Evolutionary conservation across 2,797 vertebrate genomes (phyloP).

Genomic region (Fistularia tabacaria): DNA sequence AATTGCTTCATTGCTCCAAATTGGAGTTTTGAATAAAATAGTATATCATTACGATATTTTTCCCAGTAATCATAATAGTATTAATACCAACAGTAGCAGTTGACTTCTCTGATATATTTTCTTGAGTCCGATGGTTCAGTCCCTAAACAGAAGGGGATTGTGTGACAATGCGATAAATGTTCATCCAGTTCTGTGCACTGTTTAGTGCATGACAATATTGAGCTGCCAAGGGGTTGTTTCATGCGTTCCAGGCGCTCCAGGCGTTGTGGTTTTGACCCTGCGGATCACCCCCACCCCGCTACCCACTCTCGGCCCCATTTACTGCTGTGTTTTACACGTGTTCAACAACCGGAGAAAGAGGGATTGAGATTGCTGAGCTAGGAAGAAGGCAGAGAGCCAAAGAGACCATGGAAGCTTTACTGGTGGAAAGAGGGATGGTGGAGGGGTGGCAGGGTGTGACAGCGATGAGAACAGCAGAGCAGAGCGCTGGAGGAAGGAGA

Average conservation of each 20-base stretch:
- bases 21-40: no score
- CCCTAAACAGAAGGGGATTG: conserved; percentile 19
- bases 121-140: conserved; percentile 6
- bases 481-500: conserved; percentile 39
- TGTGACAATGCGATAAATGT: conserved; percentile 42
- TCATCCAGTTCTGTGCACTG: conserved; percentile 53
- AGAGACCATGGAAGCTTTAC: conserved; percentile 39
- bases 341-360: conserved; percentile 49
- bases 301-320: conserved; percentile 2
- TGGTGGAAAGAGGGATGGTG: conserved; percentile 33
- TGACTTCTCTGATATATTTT: conserved; percentile 9
- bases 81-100: no score
- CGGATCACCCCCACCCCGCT: conserved; percentile 52
- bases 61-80: no score
- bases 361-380: conserved; percentile 46
- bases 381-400: conserved; percentile 42
- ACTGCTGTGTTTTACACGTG: conserved; percentile 57
- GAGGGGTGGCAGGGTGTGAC: conserved; percentile 48
- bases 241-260: conserved; percentile 62
- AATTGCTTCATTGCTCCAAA: no score
- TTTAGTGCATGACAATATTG: conserved; percentile 54
- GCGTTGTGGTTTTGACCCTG: conserved; percentile 57
- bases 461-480: conserved; percentile 39
- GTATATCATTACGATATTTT: no score
- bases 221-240: conserved; percentile 50